Evolutionary conservation across 2,113 vertebrate genomes (phyloP).

Genomic region (Vimba vimba): DNA sequence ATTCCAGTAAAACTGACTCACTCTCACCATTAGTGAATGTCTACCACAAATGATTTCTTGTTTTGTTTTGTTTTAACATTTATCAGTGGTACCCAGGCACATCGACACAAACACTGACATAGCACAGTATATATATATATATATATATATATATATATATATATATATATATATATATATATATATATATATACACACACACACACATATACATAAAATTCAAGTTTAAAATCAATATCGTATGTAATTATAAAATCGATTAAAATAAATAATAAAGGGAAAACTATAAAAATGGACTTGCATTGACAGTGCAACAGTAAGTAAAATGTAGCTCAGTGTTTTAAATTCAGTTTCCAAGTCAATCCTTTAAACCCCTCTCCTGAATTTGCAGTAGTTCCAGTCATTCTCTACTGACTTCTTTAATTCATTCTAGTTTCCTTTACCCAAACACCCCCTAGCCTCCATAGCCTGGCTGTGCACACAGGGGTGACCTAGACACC

Average conservation of each 20-base stretch:
- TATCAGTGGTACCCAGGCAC: not conserved
- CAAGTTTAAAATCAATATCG: too few relatives aligned
- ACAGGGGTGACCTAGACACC: conserved; percentile 4
- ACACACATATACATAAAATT: too few relatives aligned
- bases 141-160: too few relatives aligned
- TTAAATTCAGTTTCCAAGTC: not conserved
- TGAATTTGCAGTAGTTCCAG: conserved; percentile 11
- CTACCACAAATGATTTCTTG: not conserved
- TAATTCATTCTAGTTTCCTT: not conserved
- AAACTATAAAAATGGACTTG: too few relatives aligned
- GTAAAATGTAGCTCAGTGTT: not conserved
- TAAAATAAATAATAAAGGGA: too few relatives aligned
- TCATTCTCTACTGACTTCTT: not conserved
- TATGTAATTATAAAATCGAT: too few relatives aligned
- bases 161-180: too few relatives aligned
- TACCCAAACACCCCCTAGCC: not conserved
- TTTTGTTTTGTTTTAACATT: not conserved
- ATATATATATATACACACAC: too few relatives aligned
- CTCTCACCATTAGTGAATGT: not conserved
- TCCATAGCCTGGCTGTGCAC: conserved; percentile 4
- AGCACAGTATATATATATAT: too few relatives aligned
- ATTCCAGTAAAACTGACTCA: not conserved
- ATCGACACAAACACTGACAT: not conserved
- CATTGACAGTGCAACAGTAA: too few relatives aligned
- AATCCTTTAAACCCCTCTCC: conserved; percentile 1